Evolutionary conservation across 2,888 invertebrate genomes (phyloP), one percentile per base, ranked within the genome.

Genomic region (Thymelicus lineola): DNA sequence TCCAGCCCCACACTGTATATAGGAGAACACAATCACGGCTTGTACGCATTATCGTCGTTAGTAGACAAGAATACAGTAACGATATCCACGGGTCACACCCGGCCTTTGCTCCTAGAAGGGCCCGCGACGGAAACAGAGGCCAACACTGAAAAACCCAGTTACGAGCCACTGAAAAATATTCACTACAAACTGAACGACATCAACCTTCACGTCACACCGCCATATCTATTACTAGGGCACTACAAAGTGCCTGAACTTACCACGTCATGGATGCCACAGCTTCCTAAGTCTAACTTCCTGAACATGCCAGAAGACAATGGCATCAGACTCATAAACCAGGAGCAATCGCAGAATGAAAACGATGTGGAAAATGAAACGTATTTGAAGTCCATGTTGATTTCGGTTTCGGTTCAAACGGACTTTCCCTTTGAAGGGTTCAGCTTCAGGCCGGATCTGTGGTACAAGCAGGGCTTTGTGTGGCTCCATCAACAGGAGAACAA

Each of bases 21-120:
- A 71, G 99, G 99, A 0, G 97, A 99, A 83, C 94, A 94, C 62
- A 94, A 95, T 73, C 95, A 97, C 80, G 99, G 99, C 0, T 91
- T 98, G 0, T 99, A 99, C 89, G 99, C 99, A 0, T 88, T 99
- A 66, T 98, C 98, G 0, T 97, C 98, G 0, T 91, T 98, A 35
- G 98, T 98, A 0, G 99, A 99, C 91, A 97, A 98, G 80, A 96
- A 96, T 75, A 97, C 97, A 4, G 97, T 97, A 12, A 97, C 98
- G 7, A 97, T 98, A 86, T 95, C 96, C 0, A 95, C 96, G 6
- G 95, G 96, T 3, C 96, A 96, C 79, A 95, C 96, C 53, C 94
- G 94, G 14, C 96, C 96, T 0, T 93, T 97, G 70, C 90, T 98
- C 12, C 86, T 98, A 0, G 97, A 97, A 82, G 98, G 98, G 0